Conservation (phyloP, 2,888 invertebrate genomes). For the Cataglyphis rosenhaueri region DNA sequence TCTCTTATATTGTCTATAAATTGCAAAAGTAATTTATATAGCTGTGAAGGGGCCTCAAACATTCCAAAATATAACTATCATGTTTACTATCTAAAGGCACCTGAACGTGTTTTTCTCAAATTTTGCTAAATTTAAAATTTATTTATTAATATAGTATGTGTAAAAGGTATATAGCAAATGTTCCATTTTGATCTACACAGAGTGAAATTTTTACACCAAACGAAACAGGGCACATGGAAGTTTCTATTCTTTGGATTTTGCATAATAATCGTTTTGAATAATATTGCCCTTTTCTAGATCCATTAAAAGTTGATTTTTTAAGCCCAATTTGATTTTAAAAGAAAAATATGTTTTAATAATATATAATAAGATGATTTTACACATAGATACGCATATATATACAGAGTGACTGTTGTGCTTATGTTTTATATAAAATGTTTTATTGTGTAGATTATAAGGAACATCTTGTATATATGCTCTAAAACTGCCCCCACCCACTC, state of each 20-base stretch:
- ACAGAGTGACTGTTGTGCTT: not conserved
- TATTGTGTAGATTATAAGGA: constrained; percentile 22
- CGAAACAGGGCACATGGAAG: not conserved
- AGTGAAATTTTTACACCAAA: not conserved
- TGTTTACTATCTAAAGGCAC: constrained; percentile 55
- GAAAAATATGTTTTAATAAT: not conserved
- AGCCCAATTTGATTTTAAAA: not conserved
- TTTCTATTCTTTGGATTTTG: not conserved
- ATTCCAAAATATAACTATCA: constrained; percentile 61
- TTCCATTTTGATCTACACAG: constrained; percentile 18
- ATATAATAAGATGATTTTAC: not conserved
- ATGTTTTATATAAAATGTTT: constrained; percentile 1
- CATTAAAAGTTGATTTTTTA: not conserved
- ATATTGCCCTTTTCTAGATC: not conserved
- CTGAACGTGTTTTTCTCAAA: constrained; percentile 23
- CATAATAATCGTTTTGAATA: not conserved
- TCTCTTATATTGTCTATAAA: constrained; percentile 80
- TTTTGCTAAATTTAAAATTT: constrained; percentile 29
- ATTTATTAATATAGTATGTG: constrained; percentile 45
- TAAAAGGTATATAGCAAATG: constrained; percentile 43
- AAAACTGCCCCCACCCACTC: constrained; percentile 23
- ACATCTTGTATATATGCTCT: constrained; percentile 51
- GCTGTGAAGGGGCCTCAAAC: constrained; percentile 56
- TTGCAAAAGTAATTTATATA: constrained; percentile 61
- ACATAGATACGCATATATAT: not conserved